These are phyloP conservation scores for Homarus gammarus DNA, from an alignment of 2,888 invertebrate species.

Conservation along the genomic window DNA sequence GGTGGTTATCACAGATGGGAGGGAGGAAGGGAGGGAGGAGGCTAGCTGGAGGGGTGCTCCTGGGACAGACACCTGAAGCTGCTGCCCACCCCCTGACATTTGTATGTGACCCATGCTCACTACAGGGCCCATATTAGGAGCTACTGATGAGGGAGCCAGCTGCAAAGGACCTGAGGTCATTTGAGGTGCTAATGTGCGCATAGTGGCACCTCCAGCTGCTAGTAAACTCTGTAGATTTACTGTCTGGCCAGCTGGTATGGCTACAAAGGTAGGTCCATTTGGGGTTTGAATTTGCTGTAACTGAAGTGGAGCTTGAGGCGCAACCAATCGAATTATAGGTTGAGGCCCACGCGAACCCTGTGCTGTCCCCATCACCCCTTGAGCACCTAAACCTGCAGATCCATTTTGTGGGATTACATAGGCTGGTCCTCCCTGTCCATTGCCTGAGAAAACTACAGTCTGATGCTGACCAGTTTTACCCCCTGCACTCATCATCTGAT, in stretches of 20 bases:
- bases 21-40: conserved; percentile 72
- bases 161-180: conserved; percentile 70
- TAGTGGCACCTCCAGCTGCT: conserved; percentile 62
- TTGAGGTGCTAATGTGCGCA: conserved; percentile 70
- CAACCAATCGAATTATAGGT: conserved; percentile 78
- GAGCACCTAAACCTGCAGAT: conserved; percentile 62
- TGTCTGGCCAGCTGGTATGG: conserved; percentile 78
- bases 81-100: conserved; percentile 65
- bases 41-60: conserved; percentile 67
- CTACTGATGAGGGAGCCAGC: conserved; percentile 65
- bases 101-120: conserved; percentile 69
- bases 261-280: conserved; percentile 80
- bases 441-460: conserved; percentile 72
- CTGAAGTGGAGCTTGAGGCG: conserved; percentile 79
- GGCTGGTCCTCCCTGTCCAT: conserved; percentile 71
- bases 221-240: conserved; percentile 71
- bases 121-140: conserved; percentile 61
- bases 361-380: conserved; percentile 59
- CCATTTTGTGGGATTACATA: conserved; percentile 72
- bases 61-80: conserved; percentile 60
- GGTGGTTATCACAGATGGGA: conserved; percentile 75
- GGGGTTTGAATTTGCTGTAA: conserved; percentile 81
- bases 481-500: conserved; percentile 63
- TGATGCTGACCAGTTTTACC: conserved; percentile 71
- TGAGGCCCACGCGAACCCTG: conserved; percentile 74